Evolutionary conservation across 2,888 invertebrate species (phyloP).

Genomic region (Drosophila tripunctata): DNA sequence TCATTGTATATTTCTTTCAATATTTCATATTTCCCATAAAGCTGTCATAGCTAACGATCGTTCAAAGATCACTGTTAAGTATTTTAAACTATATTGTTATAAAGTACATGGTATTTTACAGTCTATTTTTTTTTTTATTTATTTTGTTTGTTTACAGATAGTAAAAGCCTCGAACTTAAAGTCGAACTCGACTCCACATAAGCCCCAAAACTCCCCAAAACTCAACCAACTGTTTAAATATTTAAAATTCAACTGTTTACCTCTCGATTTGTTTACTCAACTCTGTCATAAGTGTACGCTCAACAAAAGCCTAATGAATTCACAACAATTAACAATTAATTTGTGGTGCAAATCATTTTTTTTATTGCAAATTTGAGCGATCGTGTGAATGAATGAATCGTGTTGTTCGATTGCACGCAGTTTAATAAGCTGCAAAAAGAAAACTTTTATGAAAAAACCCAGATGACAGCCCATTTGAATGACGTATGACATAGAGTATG

Average conservation of each 20-base stretch:
- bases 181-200: constrained; percentile 2
- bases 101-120: too few relatives aligned
- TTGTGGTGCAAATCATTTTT: constrained; percentile 48
- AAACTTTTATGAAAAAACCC: background rate
- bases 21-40: too few relatives aligned
- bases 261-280: background rate
- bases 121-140: background rate
- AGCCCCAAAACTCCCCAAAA: constrained; percentile 3
- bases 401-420: constrained; percentile 13
- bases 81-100: too few relatives aligned
- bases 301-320: constrained; percentile 27
- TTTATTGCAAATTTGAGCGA: constrained; percentile 47
- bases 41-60: too few relatives aligned
- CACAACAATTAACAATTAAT: constrained; percentile 50
- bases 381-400: constrained; percentile 67
- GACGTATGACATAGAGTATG: background rate
- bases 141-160: too few relatives aligned
- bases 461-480: background rate
- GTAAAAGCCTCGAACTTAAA: constrained; percentile 24
- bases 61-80: too few relatives aligned
- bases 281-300: constrained; percentile 1
- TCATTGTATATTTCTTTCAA: too few relatives aligned
- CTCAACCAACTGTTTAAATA: constrained; percentile 39
- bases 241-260: constrained; percentile 24
- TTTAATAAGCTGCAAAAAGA: background rate